Conservation (phyloP, 2,888 invertebrate genomes). For the Isotomurus palustris region DNA sequence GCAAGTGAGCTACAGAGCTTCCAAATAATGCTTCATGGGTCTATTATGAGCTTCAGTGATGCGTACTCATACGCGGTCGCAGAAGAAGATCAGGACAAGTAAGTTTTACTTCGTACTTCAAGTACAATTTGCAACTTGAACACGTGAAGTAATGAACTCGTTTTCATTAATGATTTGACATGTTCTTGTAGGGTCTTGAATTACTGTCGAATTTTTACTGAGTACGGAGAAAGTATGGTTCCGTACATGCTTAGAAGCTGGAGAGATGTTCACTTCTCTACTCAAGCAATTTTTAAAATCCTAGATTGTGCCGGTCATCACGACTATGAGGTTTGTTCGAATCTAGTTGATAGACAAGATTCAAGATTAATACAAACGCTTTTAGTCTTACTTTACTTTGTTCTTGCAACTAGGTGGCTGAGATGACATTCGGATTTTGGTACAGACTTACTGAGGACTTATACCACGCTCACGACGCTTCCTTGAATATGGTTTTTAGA, state of each 20-base stretch:
- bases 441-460: slow-evolving; percentile 90
- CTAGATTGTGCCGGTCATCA: slow-evolving; percentile 92
- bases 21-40: slow-evolving; percentile 74
- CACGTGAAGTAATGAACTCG: too few relatives aligned
- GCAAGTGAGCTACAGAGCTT: slow-evolving; percentile 62
- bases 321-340: slow-evolving; percentile 77
- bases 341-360: too few relatives aligned
- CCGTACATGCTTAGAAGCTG: slow-evolving; percentile 69
- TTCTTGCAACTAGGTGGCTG: slow-evolving; percentile 66
- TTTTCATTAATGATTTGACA: slow-evolving; percentile 47
- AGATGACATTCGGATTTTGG: slow-evolving; percentile 87
- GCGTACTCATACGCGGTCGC: slow-evolving; percentile 88
- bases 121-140: too few relatives aligned
- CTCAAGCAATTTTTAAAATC: slow-evolving; percentile 81
- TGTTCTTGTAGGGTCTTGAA: slow-evolving; percentile 83
- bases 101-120: too few relatives aligned
- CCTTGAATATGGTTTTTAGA: slow-evolving; percentile 74
- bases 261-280: slow-evolving; percentile 66
- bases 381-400: slow-evolving; percentile 20
- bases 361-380: background rate
- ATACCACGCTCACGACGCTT: slow-evolving; percentile 78
- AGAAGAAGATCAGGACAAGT: slow-evolving; percentile 87
- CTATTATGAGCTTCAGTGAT: slow-evolving; percentile 72
- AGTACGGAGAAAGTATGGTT: slow-evolving; percentile 84
- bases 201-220: slow-evolving; percentile 91